phyloP scores from a whole-genome alignment of 2,888 invertebrate species.

The Epsilonema sp. region DNA sequence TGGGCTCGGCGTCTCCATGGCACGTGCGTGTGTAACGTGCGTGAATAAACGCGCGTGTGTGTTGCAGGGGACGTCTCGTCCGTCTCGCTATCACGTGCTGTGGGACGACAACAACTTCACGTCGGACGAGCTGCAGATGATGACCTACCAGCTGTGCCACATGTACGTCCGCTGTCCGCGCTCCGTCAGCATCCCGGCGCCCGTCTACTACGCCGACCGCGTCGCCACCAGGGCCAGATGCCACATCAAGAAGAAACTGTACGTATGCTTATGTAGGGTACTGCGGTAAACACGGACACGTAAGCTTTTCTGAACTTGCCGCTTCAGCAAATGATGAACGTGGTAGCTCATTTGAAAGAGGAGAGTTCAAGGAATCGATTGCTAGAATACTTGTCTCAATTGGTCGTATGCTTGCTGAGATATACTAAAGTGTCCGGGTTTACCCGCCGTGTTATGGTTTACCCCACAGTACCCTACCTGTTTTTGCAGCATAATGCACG shows the following conservation, averaged over 20 bases:
- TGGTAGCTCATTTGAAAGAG: too few relatives aligned
- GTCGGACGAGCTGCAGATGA: constrained; percentile 21
- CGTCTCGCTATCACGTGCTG: constrained; percentile 21
- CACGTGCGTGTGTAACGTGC: background rate
- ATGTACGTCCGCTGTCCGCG: constrained; percentile 21
- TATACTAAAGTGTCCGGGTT: background rate
- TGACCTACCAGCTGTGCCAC: too few relatives aligned
- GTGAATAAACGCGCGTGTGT: background rate
- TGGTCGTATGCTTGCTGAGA: too few relatives aligned
- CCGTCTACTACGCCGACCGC: constrained; percentile 15
- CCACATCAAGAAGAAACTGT: constrained; percentile 21
- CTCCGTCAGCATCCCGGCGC: constrained; percentile 9
- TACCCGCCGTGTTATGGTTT: too few relatives aligned
- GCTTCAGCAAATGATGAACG: too few relatives aligned
- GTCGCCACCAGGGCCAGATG: constrained; percentile 21
- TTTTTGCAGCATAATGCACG: background rate
- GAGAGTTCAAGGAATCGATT: too few relatives aligned
- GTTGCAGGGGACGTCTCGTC: constrained; percentile 23
- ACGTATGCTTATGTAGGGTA: too few relatives aligned
- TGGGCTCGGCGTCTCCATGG: too few relatives aligned
- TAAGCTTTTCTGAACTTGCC: too few relatives aligned
- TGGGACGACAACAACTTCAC: constrained; percentile 21
- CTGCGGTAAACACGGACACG: background rate
- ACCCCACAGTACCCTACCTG: too few relatives aligned
- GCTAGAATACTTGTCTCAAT: too few relatives aligned